phyloP scores from a whole-genome alignment of 2,113 vertebrate species.

The Nycticebus coucang region DNA sequence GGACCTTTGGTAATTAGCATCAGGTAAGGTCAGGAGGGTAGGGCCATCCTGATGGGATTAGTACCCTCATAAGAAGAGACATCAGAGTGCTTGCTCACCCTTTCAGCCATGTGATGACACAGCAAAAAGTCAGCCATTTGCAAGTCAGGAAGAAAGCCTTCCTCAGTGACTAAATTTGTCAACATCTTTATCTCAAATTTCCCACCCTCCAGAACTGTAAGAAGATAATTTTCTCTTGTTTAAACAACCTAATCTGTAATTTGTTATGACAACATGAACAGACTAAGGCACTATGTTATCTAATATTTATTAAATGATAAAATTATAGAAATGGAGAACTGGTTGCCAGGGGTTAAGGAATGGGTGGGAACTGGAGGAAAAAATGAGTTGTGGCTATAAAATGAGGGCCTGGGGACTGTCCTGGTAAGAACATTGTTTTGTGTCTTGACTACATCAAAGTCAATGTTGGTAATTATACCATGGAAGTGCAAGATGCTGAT shows the following conservation, averaged over 20 bases:
- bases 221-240: neutral
- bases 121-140: neutral
- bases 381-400: neutral
- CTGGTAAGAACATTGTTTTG: neutral
- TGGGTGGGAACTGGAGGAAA: neutral
- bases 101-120: neutral
- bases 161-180: neutral
- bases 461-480: neutral
- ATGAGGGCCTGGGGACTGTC: neutral
- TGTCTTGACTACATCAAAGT: neutral
- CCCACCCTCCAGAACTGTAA: neutral
- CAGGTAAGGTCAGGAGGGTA: neutral
- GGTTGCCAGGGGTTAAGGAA: neutral
- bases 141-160: neutral
- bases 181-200: neutral
- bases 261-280: neutral
- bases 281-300: neutral
- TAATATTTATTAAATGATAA: neutral
- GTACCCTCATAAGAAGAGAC: neutral
- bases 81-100: neutral
- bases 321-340: slow-evolving; percentile 16
- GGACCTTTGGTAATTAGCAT: neutral
- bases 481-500: neutral
- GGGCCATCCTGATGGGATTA: neutral
- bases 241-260: neutral